A percentile compares a stretch with the other conserved stretches of the same genome.
Evolutionary conservation across 2,888 invertebrate species (phyloP).

Genomic region (Iphiclides podalirius): DNA sequence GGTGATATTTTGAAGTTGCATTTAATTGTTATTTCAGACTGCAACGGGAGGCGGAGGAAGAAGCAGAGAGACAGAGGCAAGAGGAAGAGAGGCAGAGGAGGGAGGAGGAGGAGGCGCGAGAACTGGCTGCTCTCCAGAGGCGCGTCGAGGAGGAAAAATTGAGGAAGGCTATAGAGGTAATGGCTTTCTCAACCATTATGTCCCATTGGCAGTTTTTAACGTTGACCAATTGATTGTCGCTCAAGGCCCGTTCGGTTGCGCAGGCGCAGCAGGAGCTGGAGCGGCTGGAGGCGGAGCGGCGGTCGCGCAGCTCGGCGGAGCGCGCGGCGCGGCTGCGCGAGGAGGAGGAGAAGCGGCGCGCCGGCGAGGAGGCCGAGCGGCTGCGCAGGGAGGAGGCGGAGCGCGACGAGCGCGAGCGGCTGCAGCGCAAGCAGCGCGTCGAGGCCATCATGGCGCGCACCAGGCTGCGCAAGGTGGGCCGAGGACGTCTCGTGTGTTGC

Average conservation of each 20-base stretch:
- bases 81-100: conserved; percentile 92
- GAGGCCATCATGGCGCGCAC: conserved; percentile 96
- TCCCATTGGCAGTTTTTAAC: too few relatives aligned
- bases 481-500: too few relatives aligned
- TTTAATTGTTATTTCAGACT: too few relatives aligned
- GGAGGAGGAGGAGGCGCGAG: conserved; percentile 89
- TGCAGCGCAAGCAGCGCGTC: conserved; percentile 92
- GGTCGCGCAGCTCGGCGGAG: conserved; percentile 86
- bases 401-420: conserved; percentile 93
- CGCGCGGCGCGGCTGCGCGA: conserved; percentile 82
- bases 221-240: too few relatives aligned
- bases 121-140: conserved; percentile 89
- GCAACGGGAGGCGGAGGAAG: conserved; percentile 79
- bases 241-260: too few relatives aligned
- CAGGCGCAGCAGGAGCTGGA: conserved; percentile 74
- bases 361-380: conserved; percentile 92
- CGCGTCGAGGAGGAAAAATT: conserved; percentile 92
- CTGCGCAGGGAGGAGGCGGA: conserved; percentile 91
- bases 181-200: too few relatives aligned
- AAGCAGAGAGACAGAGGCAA: conserved; percentile 85
- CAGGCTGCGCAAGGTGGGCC: conserved; percentile 75
- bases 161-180: conserved; percentile 88
- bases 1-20: too few relatives aligned
- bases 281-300: conserved; percentile 79
- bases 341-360: conserved; percentile 87